These are phyloP conservation scores for Fabriciana adippe DNA, from an alignment of 2,888 invertebrate genomes.

Conservation along the genomic window DNA sequence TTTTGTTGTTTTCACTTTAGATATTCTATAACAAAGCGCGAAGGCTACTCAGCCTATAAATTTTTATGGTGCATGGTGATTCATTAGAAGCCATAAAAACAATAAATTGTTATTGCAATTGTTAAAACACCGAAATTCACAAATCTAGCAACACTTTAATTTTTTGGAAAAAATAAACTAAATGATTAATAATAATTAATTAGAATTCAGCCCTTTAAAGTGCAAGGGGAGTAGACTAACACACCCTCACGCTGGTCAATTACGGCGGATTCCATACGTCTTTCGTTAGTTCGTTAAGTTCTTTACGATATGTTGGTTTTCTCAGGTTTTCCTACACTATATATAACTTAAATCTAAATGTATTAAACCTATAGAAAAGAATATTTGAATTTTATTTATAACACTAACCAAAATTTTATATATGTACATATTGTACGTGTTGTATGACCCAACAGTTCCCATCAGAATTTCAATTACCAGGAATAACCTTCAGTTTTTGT, in stretches of 20 bases:
- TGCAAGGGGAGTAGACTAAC: too few relatives aligned
- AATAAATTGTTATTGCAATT: constrained; percentile 23
- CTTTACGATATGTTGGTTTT: too few relatives aligned
- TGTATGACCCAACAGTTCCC: constrained; percentile 42
- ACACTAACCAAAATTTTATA: constrained; percentile 4
- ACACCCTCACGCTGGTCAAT: too few relatives aligned
- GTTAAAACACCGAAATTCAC: neutral
- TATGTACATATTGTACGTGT: constrained; percentile 27
- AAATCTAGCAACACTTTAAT: too few relatives aligned
- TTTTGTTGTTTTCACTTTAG: constrained; percentile 1
- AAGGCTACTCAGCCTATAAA: constrained; percentile 20
- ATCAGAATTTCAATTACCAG: constrained; percentile 46
- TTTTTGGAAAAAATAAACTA: too few relatives aligned
- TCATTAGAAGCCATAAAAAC: constrained; percentile 26
- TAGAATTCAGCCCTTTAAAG: too few relatives aligned
- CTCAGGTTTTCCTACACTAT: too few relatives aligned
- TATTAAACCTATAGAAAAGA: too few relatives aligned
- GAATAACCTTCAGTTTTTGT: constrained; percentile 45
- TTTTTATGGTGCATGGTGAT: constrained; percentile 21
- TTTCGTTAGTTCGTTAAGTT: too few relatives aligned
- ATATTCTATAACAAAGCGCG: neutral
- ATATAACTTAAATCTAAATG: too few relatives aligned
- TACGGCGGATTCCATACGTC: too few relatives aligned
- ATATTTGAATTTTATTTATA: neutral
- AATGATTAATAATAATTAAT: too few relatives aligned